Evolutionary conservation across 2,797 vertebrate genomes (phyloP).

Genomic region (Pygocentrus nattereri): DNA sequence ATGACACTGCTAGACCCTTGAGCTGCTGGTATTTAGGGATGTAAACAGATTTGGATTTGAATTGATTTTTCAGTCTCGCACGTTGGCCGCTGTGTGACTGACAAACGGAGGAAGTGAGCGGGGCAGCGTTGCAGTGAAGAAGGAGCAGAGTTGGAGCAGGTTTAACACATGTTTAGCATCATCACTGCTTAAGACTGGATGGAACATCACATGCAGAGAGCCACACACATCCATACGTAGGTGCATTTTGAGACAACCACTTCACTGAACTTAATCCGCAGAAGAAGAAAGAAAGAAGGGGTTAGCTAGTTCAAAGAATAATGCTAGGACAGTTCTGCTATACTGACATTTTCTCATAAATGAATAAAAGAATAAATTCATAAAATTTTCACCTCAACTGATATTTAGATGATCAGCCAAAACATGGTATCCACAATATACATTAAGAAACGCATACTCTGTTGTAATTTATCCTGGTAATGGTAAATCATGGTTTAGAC

Average conservation of each 20-base stretch:
- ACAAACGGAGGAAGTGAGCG: constrained; percentile 53
- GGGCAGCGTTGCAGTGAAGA: constrained; percentile 27
- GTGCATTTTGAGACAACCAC: background rate
- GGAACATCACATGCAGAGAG: constrained; percentile 7
- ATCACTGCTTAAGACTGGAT: constrained; percentile 47
- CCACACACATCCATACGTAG: constrained; percentile 6
- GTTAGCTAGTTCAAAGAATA: background rate
- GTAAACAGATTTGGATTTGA: constrained; percentile 60
- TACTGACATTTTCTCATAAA: too few relatives aligned
- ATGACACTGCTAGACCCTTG: constrained; percentile 18
- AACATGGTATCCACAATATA: too few relatives aligned
- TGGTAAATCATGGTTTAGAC: too few relatives aligned
- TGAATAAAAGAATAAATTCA: too few relatives aligned
- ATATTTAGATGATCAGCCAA: too few relatives aligned
- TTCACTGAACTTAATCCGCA: background rate
- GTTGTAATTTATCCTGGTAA: too few relatives aligned
- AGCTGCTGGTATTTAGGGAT: constrained; percentile 55
- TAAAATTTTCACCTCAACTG: too few relatives aligned
- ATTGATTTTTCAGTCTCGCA: constrained; percentile 49
- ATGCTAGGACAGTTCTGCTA: too few relatives aligned
- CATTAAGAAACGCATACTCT: too few relatives aligned
- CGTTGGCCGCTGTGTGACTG: constrained; percentile 47
- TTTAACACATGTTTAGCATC: constrained; percentile 52
- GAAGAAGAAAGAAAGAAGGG: background rate
- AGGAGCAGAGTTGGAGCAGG: constrained; percentile 35